Evolutionary conservation across 1,140 invertebrate species (phyloP).

Genomic region (Drosophila albomicans): DNA sequence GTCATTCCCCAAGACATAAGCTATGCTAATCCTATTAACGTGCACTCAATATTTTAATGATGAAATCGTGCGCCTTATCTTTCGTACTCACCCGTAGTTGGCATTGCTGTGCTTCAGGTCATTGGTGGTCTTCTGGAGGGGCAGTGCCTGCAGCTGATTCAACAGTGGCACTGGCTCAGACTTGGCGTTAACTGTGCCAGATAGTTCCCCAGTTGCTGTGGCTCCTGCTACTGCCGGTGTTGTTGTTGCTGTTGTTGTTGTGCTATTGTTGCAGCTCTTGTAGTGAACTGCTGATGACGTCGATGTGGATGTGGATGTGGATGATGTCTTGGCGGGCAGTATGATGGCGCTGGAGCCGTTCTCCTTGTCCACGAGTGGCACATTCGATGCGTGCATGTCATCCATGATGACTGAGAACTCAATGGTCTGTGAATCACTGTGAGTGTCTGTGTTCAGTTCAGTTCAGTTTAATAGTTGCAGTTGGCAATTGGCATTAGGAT

Average conservation of each 20-base stretch:
- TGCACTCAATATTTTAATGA: conserved; percentile 6
- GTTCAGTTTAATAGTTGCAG: conserved; percentile 9
- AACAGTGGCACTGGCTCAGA: conserved; percentile 56
- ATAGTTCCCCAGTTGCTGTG: conserved; percentile 15
- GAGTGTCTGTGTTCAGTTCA: conserved; percentile 25
- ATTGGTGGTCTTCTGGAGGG: conserved; percentile 61
- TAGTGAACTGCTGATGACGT: conserved; percentile 45
- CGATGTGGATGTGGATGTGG: conserved; percentile 4
- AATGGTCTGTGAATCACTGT: conserved; percentile 20
- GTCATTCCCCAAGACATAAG: conserved; percentile 38
- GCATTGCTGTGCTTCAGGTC: conserved; percentile 62
- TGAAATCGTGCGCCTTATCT: conserved; percentile 1
- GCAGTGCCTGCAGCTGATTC: conserved; percentile 55
- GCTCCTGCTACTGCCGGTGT: not conserved
- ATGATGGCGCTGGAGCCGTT: conserved; percentile 52
- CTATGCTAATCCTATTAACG: conserved; percentile 70
- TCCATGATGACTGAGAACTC: conserved; percentile 55
- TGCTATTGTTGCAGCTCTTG: conserved; percentile 48
- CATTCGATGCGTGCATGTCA: conserved; percentile 55
- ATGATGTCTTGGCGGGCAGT: conserved; percentile 46
- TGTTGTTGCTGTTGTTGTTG: not conserved
- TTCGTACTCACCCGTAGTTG: conserved; percentile 60
- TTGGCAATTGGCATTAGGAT: conserved; percentile 47
- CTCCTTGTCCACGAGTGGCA: conserved; percentile 63
- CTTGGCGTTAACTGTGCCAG: conserved; percentile 5